Conservation (phyloP, 2,888 invertebrate genomes). For the Spodoptera littoralis region DNA sequence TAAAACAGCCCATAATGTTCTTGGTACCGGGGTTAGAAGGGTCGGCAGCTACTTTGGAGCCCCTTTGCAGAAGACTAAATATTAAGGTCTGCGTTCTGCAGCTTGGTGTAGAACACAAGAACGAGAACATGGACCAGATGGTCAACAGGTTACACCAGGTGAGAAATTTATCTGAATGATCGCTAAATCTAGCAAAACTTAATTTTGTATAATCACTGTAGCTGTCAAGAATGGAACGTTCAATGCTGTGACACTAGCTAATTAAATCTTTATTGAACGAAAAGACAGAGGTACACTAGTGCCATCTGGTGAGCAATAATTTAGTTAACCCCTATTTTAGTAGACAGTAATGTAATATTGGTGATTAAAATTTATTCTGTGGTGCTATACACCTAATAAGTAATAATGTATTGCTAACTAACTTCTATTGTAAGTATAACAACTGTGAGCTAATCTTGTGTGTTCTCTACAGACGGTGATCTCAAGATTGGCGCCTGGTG, state of each 20-base stretch:
- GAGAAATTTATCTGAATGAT: conserved; percentile 27
- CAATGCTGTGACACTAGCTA: no score
- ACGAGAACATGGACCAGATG: conserved; percentile 83
- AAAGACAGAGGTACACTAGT: no score
- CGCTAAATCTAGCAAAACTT: no score
- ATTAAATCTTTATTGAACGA: no score
- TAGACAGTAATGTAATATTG: no score
- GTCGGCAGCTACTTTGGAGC: conserved; percentile 85
- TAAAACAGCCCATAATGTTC: conserved; percentile 84
- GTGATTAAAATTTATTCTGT: no score
- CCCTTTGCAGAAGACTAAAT: conserved; percentile 84
- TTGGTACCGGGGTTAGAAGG: conserved; percentile 92
- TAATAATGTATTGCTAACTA: not conserved
- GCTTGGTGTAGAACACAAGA: conserved; percentile 78
- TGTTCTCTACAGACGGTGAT: conserved; percentile 88
- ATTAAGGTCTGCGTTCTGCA: conserved; percentile 88
- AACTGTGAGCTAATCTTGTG: no score
- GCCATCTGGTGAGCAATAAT: no score
- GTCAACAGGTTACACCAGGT: conserved; percentile 88
- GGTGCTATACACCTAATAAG: no score
- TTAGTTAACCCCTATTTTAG: no score
- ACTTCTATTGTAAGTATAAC: not conserved
- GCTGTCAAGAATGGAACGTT: no score
- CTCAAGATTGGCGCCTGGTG: conserved; percentile 87
- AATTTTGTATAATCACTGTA: no score